Evolutionary conservation across 2,888 invertebrate species (phyloP).

Genomic region (Geotrupes spiniger): DNA sequence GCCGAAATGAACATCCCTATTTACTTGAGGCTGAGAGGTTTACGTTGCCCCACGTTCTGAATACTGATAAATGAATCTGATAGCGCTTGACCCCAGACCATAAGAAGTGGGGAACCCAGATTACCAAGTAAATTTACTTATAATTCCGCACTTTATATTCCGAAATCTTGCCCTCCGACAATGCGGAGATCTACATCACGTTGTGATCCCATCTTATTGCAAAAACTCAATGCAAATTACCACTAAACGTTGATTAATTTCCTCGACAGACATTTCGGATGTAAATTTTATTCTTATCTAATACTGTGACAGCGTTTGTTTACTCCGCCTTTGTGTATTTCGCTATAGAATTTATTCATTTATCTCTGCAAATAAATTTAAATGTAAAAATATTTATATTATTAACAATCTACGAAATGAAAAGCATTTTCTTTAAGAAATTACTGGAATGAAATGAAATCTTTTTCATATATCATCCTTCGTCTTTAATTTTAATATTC

Average conservation of each 20-base stretch:
- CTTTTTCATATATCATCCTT: too few relatives aligned
- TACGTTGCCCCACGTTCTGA: conserved; percentile 3
- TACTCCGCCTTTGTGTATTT: too few relatives aligned
- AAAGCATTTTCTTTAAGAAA: too few relatives aligned
- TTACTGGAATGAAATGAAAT: too few relatives aligned
- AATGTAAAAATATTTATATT: too few relatives aligned
- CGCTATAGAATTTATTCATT: too few relatives aligned
- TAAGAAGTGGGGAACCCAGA: conserved; percentile 13
- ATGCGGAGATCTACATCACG: conserved; percentile 14
- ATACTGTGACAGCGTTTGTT: background rate
- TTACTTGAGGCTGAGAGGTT: conserved; percentile 3
- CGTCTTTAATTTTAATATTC: too few relatives aligned
- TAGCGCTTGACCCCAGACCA: conserved; percentile 14
- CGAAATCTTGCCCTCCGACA: conserved; percentile 10
- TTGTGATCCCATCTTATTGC: conserved; percentile 12
- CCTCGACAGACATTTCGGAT: conserved; percentile 17
- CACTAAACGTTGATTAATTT: conserved; percentile 19
- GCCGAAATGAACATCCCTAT: conserved; percentile 3
- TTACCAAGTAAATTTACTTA: conserved; percentile 16
- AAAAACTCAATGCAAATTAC: conserved; percentile 12
- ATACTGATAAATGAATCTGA: conserved; percentile 14
- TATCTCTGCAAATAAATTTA: too few relatives aligned
- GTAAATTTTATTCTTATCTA: conserved; percentile 18
- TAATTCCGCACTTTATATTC: conserved; percentile 21
- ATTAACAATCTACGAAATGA: too few relatives aligned